A percentile compares a stretch with the other conserved stretches of the same genome.
phyloP scores from a whole-genome alignment of 2,797 vertebrate species.

The Poeciliopsis turneri region DNA sequence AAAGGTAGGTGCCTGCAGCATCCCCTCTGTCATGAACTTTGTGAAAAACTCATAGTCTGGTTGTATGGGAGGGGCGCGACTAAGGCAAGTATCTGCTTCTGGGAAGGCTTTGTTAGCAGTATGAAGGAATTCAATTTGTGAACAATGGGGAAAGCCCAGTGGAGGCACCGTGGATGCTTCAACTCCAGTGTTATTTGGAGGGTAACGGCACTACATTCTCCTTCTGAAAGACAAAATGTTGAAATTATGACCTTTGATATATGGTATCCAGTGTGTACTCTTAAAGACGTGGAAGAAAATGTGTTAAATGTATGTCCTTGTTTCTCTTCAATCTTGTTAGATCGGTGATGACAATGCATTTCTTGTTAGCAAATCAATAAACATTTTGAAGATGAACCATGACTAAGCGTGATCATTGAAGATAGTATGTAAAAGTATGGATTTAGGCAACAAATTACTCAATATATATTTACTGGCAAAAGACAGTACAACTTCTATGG shows the following conservation, averaged over 20 bases:
- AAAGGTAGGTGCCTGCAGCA: too few species aligned
- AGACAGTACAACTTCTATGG: too few species aligned
- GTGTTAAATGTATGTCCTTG: background rate
- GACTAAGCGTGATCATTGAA: background rate
- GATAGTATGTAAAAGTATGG: background rate
- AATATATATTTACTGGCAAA: background rate
- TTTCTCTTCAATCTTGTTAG: background rate
- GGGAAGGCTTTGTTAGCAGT: too few species aligned
- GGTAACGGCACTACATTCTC: too few species aligned
- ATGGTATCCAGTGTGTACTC: background rate
- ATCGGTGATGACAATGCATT: background rate
- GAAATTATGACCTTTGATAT: background rate
- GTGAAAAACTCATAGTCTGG: too few species aligned
- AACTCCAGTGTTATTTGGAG: too few species aligned
- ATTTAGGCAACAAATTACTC: background rate
- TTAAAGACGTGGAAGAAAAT: too few species aligned
- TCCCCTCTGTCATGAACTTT: too few species aligned
- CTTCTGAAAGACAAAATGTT: too few species aligned
- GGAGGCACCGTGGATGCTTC: conserved; percentile 2
- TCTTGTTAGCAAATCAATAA: background rate
- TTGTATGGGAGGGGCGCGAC: too few species aligned
- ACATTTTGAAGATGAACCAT: background rate
- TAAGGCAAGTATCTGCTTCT: too few species aligned
- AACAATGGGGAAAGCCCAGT: conserved; percentile 4
- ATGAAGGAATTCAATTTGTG: background rate